Conservation (phyloP, 2,888 invertebrate species). For the Buathra laborator region DNA sequence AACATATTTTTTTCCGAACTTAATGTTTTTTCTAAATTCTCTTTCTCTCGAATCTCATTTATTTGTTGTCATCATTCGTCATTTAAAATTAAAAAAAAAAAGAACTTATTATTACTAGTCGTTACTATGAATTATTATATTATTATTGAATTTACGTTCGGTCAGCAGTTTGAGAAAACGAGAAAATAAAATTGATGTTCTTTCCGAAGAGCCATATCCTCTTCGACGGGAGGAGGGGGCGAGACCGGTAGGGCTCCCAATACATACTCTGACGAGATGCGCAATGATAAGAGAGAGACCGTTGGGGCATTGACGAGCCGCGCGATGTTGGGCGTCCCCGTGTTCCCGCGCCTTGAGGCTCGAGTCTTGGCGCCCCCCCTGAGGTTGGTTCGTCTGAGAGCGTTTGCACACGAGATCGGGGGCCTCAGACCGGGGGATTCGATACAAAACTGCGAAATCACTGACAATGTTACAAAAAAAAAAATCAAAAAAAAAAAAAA, state of each 20-base stretch:
- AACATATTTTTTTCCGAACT: conserved; percentile 26
- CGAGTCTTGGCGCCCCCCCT: conserved; percentile 20
- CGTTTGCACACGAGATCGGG: conserved; percentile 14
- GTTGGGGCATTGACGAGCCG: neutral
- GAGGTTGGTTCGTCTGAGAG: conserved; percentile 25
- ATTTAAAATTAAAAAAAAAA: conserved; percentile 37
- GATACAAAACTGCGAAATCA: neutral
- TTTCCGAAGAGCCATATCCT: conserved; percentile 86
- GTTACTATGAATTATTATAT: conserved; percentile 47
- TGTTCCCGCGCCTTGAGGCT: neutral
- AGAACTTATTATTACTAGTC: conserved; percentile 43
- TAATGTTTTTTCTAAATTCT: conserved; percentile 47
- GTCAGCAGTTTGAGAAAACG: conserved; percentile 74
- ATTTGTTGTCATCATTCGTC: conserved; percentile 58
- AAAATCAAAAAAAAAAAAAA: conserved; percentile 3
- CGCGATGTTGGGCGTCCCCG: neutral
- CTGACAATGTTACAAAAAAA: neutral
- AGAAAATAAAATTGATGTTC: conserved; percentile 83
- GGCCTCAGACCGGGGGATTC: neutral
- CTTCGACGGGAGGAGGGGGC: conserved; percentile 84
- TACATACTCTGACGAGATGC: conserved; percentile 81
- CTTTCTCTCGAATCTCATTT: conserved; percentile 42
- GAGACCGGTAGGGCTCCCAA: conserved; percentile 83
- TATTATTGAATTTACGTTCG: conserved; percentile 76
- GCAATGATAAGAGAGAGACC: conserved; percentile 72